Evolutionary conservation across 2,113 vertebrate genomes (phyloP).

Genomic region (Bungarus multicinctus): DNA sequence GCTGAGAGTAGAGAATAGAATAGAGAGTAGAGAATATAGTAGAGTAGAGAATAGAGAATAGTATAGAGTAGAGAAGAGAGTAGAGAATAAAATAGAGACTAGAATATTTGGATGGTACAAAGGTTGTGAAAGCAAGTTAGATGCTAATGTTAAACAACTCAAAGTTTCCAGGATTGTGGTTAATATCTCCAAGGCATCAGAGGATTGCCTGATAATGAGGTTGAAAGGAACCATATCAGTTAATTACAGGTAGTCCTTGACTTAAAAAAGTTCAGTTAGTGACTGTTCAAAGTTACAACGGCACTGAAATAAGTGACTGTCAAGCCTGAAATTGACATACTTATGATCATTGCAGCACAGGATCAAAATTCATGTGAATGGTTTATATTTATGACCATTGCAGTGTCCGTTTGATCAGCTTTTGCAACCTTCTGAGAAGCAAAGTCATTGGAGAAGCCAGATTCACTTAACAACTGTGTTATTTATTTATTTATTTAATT

Average conservation of each 20-base stretch:
- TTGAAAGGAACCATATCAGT: background rate
- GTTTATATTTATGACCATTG: background rate
- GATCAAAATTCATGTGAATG: background rate
- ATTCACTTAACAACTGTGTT: background rate
- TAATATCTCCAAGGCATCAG: constrained; percentile 28
- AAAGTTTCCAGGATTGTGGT: constrained; percentile 29
- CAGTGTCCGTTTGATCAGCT: background rate
- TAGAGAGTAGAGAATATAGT: too few relatives aligned
- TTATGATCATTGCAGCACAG: too few relatives aligned
- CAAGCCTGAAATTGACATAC: too few relatives aligned
- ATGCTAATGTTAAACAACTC: background rate
- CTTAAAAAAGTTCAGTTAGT: background rate
- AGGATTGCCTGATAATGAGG: constrained; percentile 1
- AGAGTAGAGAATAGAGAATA: too few relatives aligned
- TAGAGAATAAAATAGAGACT: too few relatives aligned
- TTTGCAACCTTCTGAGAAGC: background rate
- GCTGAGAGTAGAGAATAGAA: too few relatives aligned
- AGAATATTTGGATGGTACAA: background rate
- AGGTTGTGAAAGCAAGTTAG: background rate
- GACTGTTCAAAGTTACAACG: background rate
- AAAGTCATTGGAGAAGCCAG: background rate
- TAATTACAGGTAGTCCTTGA: background rate
- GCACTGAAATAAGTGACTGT: too few relatives aligned
- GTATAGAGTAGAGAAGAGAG: too few relatives aligned
- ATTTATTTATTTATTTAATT: too few relatives aligned